Evolutionary conservation across 1,140 invertebrate species (phyloP).

Genomic region (Magallana gigas): DNA sequence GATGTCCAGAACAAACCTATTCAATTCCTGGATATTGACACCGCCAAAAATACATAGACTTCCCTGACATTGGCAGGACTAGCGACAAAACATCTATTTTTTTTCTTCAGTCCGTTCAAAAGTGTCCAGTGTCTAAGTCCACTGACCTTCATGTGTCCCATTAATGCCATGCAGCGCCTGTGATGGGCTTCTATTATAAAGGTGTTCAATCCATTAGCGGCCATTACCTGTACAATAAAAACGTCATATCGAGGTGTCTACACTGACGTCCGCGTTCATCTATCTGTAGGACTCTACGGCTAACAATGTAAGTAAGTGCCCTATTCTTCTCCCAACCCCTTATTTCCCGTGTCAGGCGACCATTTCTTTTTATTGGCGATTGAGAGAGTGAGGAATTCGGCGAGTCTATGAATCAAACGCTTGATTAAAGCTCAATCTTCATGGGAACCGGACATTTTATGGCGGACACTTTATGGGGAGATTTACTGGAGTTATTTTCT

Average conservation of each 20-base stretch:
- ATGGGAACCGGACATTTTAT: slow-evolving; percentile 1
- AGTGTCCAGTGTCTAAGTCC: not conserved
- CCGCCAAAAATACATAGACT: not conserved
- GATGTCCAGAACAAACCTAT: too few species aligned
- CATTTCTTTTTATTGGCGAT: slow-evolving; percentile 8
- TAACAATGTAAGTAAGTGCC: slow-evolving; percentile 31
- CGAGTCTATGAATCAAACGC: slow-evolving; percentile 27
- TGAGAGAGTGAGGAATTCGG: slow-evolving; percentile 30
- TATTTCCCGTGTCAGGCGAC: slow-evolving; percentile 16
- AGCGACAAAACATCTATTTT: not conserved
- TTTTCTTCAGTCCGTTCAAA: not conserved
- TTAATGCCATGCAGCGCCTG: slow-evolving; percentile 14
- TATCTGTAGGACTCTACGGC: slow-evolving; percentile 3
- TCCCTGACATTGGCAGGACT: not conserved
- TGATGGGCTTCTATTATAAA: slow-evolving; percentile 20
- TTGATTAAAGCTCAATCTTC: slow-evolving; percentile 6
- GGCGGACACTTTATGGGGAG: not conserved
- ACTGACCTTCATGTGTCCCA: not conserved
- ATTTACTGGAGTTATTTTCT: not conserved
- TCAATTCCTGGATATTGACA: not conserved
- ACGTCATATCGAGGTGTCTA: slow-evolving; percentile 7
- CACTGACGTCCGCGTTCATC: slow-evolving; percentile 8
- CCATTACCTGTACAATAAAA: slow-evolving; percentile 17
- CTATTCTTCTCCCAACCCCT: not conserved
- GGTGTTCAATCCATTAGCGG: slow-evolving; percentile 19